Base-by-base conservation (phyloP, 2,888 invertebrate species). In the Ferrisia virgata region DNA sequence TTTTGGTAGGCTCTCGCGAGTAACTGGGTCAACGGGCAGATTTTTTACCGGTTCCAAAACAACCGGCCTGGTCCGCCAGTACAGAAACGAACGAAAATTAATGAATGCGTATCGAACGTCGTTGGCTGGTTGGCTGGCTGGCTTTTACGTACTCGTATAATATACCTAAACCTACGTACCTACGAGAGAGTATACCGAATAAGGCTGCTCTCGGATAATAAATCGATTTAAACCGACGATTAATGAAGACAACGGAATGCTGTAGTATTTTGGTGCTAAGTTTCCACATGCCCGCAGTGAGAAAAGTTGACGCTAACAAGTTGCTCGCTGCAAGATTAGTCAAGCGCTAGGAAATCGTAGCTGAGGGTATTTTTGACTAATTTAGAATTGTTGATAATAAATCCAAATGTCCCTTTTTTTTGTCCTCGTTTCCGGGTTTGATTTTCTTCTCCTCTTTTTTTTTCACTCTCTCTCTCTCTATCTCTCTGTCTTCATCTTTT, bases 261-360 rank as follows among this genome's bases (percentile, higher is more conserved):
- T n/a, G 64, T 28, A 64, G 13, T 28, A 28, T 64, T 25, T 28
- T 58, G 28, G 64, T 64, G 64, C 64, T 25, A 64, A 64, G 28
- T 64, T 64, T 64, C 64, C 28, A 28, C 64, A 28, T 64, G 64
- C 28, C 28, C 28, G 28, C 28, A 64, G 64, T 28, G 64, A 64
- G 64, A 64, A 64, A 64, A 64, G 64, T 64, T 64, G 64, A 64
- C 64, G 64, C 64, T 64, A 64, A 64, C 64, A 64, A 64, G 64
- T 64, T 64, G 64, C 28, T 15, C 28, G 64, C 13, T 28, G 64
- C 18, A 15, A 64, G 64, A 64, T 64, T 64, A 28, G 64, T 64
- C 28, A 28, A 64, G 64, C 28, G 64, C 28, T 64, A 3, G 64
- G 40, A 22, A 22, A 64, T 28, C 28, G 28, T 64, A 40, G 13